Evolutionary conservation across 1,140 invertebrate genomes (phyloP).

Genomic region (Zaprionus ornatus): DNA sequence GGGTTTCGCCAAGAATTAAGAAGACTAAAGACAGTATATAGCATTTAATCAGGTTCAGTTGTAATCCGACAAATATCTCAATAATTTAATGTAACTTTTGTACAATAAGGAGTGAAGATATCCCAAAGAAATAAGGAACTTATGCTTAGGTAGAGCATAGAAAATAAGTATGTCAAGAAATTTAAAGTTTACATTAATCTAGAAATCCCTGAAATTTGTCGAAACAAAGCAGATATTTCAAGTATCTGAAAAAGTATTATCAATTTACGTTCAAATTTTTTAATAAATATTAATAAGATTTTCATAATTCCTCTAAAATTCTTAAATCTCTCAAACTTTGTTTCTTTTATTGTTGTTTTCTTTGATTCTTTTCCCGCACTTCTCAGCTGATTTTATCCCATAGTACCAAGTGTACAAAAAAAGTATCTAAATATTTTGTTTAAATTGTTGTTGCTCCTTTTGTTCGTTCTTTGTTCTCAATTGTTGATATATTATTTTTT

Average conservation of each 20-base stretch:
- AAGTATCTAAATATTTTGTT: constrained; percentile 27
- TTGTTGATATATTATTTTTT: constrained; percentile 23
- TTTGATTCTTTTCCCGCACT: constrained; percentile 22
- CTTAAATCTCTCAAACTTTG: background rate
- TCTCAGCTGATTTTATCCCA: constrained; percentile 20
- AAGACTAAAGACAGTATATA: no score
- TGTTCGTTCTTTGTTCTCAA: constrained; percentile 47
- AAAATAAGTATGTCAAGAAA: background rate
- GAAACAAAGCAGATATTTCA: no score
- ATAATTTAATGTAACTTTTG: background rate
- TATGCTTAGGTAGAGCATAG: background rate
- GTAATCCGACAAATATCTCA: background rate
- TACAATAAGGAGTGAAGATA: background rate
- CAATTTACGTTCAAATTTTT: no score
- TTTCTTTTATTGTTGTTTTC: constrained; percentile 25
- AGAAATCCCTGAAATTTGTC: no score
- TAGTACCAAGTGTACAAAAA: constrained; percentile 1
- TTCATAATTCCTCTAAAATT: no score
- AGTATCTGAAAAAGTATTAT: no score
- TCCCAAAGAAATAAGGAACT: background rate
- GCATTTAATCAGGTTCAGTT: background rate
- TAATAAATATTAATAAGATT: no score
- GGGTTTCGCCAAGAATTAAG: background rate
- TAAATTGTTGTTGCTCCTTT: constrained; percentile 14
- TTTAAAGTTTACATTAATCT: no score